Base-by-base conservation (phyloP, 1,140 invertebrate species). In the Anoplophora glabripennis region DNA sequence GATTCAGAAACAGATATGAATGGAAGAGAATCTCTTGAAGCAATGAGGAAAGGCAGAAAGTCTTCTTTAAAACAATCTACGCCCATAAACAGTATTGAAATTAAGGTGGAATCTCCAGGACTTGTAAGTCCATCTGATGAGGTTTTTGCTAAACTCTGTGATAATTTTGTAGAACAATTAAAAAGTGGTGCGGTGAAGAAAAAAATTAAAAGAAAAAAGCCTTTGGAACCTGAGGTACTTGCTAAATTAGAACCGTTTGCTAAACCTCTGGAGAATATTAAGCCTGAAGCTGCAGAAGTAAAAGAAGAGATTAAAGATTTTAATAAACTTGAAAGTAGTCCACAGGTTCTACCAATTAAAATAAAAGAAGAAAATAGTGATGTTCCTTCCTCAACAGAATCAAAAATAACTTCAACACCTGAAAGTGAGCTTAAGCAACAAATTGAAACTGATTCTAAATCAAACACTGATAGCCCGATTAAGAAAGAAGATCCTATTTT, bases 81-180 rank as follows among this genome's bases (percentile, higher is more conserved):
- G 4, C 41, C 59, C 5, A 17, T 59, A 12, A 40, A 59, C 17
- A 40, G 38, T 37, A 55, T 33, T 11, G 57, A 63, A 21, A 33
- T 54, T 4, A 68, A 65, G 33, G 9, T 40, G n/a, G 57, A 59
- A 9, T 4, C 28, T 35, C 11, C 34, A 45, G 42, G 78, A 59
- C 72, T 77, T 0, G 67, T 74, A 3, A 74, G 77, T 56, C 75
- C 80, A 0, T 72, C 79, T 14, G 79, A 81, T 53, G 64, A 72
- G 48, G 58, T 70, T 3, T 75, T 75, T 46, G 77, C 79, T 48
- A 80, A 75, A 65, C 80, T 85, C 9, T 88, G 86, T 78, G 85
- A 88, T 77, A 85, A 78, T 70, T 87, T 89, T 73, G 80, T 88
- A 75, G 84, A 86, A 72, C 83, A 88, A 73, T 73, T 88, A 28